These are phyloP conservation scores for Merodon equestris DNA, from an alignment of 2,888 invertebrate species.

Conservation along the genomic window DNA sequence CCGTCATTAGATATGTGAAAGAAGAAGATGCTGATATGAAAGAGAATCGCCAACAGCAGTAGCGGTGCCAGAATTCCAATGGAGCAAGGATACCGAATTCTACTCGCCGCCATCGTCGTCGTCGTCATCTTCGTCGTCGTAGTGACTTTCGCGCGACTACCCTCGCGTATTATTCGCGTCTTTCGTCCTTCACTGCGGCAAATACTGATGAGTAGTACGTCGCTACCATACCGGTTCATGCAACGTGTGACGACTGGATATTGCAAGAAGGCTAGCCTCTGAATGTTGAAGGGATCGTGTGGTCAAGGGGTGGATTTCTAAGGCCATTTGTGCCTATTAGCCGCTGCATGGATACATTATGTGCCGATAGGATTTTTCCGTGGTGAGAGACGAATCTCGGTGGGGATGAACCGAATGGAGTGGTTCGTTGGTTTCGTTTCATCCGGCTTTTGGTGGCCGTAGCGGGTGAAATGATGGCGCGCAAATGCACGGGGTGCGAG, in stretches of 20 bases:
- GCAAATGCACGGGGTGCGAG: constrained; percentile 24
- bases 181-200: constrained; percentile 41
- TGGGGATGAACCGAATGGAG: constrained; percentile 13
- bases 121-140: constrained; percentile 28
- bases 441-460: constrained; percentile 30
- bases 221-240: no score
- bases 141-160: constrained; percentile 62
- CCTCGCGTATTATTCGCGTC: constrained; percentile 66
- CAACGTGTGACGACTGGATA: neutral
- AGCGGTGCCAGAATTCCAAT: constrained; percentile 29
- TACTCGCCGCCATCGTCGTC: constrained; percentile 2
- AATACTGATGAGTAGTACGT: neutral
- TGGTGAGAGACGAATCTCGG: constrained; percentile 7
- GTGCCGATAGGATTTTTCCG: constrained; percentile 59
- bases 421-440: constrained; percentile 45
- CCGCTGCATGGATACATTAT: constrained; percentile 65
- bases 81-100: constrained; percentile 21
- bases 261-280: no score
- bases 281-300: neutral
- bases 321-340: constrained; percentile 66
- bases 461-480: constrained; percentile 27
- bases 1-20: constrained; percentile 66
- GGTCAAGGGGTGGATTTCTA: constrained; percentile 29
- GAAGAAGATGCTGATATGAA: constrained; percentile 63
- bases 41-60: constrained; percentile 56